phyloP scores from a whole-genome alignment of 2,888 invertebrate species.

The Phyllotreta cruciferae region DNA sequence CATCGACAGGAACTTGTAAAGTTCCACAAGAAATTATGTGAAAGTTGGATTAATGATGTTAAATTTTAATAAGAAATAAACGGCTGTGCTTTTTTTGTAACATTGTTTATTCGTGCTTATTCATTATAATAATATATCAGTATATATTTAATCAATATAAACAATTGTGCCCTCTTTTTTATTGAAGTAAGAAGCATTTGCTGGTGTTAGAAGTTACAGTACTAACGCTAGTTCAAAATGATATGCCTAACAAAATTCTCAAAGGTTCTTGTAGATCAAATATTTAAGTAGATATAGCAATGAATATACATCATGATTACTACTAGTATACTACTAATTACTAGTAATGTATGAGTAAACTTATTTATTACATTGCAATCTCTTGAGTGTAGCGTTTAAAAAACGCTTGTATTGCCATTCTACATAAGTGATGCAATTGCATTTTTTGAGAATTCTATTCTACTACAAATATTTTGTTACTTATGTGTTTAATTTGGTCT shows the following conservation, averaged over 20 bases:
- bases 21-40: constrained; percentile 11
- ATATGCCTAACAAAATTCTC: constrained; percentile 1
- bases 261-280: not conserved
- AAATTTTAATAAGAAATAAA: constrained; percentile 22
- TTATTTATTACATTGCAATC: too few species aligned
- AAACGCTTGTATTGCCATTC: too few species aligned
- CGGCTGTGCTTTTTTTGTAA: constrained; percentile 6
- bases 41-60: constrained; percentile 19
- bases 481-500: too few species aligned
- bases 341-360: too few species aligned
- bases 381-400: too few species aligned
- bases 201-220: constrained; percentile 4
- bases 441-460: too few species aligned
- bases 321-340: too few species aligned
- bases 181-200: constrained; percentile 9
- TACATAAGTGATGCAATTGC: too few species aligned
- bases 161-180: constrained; percentile 9
- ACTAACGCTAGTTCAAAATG: constrained; percentile 1
- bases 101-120: constrained; percentile 14
- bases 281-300: too few species aligned
- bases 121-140: constrained; percentile 1
- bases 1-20: constrained; percentile 14
- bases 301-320: too few species aligned
- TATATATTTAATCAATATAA: constrained; percentile 3
- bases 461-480: too few species aligned